Conservation (phyloP, 30 jellyfish, hydroid and myxozoan genomes). For the Chrysaora quinquecirrha region DNA sequence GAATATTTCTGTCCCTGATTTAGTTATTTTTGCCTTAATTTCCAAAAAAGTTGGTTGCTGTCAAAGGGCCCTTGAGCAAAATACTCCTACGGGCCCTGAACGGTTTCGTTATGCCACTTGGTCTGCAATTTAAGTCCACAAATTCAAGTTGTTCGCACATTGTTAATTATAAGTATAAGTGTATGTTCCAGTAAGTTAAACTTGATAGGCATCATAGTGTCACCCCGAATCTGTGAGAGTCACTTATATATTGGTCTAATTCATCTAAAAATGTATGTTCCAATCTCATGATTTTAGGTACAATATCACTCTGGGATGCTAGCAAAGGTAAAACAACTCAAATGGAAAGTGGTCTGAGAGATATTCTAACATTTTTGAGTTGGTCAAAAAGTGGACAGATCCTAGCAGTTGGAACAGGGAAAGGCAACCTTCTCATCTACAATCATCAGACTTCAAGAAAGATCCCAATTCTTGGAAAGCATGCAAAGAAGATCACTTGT, state of each 20-base stretch:
- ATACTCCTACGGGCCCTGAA: no score
- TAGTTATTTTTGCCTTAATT: no score
- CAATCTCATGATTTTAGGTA: conserved; percentile 37
- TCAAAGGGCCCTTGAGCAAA: no score
- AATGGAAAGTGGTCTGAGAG: conserved; percentile 90
- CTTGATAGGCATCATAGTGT: not conserved
- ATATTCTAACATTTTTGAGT: conserved; percentile 71
- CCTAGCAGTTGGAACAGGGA: conserved; percentile 88
- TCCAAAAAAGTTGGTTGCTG: no score
- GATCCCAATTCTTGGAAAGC: conserved; percentile 92
- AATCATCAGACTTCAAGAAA: conserved; percentile 95
- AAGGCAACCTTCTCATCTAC: conserved; percentile 86
- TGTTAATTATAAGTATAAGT: not conserved
- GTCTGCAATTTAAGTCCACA: not conserved
- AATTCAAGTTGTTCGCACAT: not conserved
- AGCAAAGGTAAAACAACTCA: conserved; percentile 80
- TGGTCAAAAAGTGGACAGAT: conserved; percentile 87
- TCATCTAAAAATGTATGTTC: no score
- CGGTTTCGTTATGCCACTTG: no score
- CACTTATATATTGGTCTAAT: not conserved
- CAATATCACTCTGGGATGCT: conserved; percentile 88
- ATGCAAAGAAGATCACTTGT: conserved; percentile 74
- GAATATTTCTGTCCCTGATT: no score
- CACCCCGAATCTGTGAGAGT: no score
- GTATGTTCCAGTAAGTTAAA: not conserved